These are phyloP conservation scores for Apamea anceps DNA, from an alignment of 2,888 invertebrate genomes.

Conservation along the genomic window DNA sequence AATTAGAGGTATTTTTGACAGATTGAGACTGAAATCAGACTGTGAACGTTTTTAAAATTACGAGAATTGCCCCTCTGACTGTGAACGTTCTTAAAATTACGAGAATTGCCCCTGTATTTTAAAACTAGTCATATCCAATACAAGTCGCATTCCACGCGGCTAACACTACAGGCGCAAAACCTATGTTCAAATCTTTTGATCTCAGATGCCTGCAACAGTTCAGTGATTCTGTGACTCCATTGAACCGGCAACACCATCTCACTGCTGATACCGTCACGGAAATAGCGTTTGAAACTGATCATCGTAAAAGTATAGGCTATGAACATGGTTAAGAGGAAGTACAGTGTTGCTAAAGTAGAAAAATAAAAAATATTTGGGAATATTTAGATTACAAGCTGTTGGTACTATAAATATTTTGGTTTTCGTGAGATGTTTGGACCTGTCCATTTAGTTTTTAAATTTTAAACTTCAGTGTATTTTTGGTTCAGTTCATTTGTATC, in stretches of 20 bases:
- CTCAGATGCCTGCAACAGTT: conserved; percentile 71
- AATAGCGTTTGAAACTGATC: conserved; percentile 35
- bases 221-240: conserved; percentile 72
- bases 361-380: neutral
- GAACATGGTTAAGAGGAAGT: neutral
- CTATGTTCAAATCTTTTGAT: conserved; percentile 75
- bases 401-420: neutral
- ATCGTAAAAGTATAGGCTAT: conserved; percentile 2
- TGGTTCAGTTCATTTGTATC: neutral
- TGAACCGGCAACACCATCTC: conserved; percentile 73
- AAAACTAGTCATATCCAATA: neutral
- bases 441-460: neutral
- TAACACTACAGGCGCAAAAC: conserved; percentile 65
- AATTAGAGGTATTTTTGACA: neutral
- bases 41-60: neutral
- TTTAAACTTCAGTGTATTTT: neutral
- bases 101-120: neutral
- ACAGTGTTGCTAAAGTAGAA: neutral
- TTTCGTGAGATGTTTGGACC: neutral
- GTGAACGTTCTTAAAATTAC: neutral
- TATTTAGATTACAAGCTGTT: neutral
- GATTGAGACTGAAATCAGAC: neutral
- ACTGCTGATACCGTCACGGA: conserved; percentile 50
- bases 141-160: conserved; percentile 15
- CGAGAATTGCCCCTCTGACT: neutral